Percentiles rank a stretch among this genome's conserved stretches.
Evolutionary conservation across 2,113 vertebrate species (phyloP).

Genomic region (Centropristis striata): DNA sequence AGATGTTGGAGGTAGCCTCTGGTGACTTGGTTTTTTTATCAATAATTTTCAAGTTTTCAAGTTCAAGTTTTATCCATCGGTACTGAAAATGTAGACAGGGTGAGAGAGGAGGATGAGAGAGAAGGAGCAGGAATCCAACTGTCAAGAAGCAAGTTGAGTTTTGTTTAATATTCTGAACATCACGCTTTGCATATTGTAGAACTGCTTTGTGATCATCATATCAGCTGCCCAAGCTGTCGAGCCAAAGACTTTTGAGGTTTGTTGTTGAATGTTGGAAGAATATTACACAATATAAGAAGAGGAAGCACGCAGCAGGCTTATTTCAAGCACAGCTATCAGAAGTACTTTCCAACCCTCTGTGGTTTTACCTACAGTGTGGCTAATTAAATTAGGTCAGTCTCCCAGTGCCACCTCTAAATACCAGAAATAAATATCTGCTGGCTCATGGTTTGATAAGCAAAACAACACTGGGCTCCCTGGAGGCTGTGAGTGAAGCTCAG

Average conservation of each 20-base stretch:
- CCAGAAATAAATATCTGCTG: constrained; percentile 48
- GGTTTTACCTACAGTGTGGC: constrained; percentile 20
- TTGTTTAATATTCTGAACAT: constrained; percentile 12
- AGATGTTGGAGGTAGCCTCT: constrained; percentile 33
- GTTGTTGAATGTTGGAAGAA: background rate
- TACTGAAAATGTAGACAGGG: constrained; percentile 18
- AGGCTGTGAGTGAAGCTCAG: constrained; percentile 38
- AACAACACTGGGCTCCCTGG: constrained; percentile 36
- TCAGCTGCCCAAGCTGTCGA: background rate
- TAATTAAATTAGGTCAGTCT: constrained; percentile 36
- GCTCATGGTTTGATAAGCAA: constrained; percentile 37
- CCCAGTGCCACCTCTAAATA: constrained; percentile 25
- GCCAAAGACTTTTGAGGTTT: background rate
- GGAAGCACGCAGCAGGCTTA: background rate
- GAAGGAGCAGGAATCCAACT: background rate
- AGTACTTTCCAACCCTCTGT: background rate
- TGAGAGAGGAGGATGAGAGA: background rate
- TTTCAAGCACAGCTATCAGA: constrained; percentile 2
- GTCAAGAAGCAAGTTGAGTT: background rate
- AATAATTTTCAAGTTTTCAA: constrained; percentile 46
- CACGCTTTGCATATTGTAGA: background rate
- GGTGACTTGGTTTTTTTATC: constrained; percentile 30
- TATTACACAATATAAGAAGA: background rate
- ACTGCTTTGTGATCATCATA: background rate
- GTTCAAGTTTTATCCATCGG: constrained; percentile 33